Conservation (phyloP, 2,888 invertebrate genomes). For the Diadromus collaris region DNA sequence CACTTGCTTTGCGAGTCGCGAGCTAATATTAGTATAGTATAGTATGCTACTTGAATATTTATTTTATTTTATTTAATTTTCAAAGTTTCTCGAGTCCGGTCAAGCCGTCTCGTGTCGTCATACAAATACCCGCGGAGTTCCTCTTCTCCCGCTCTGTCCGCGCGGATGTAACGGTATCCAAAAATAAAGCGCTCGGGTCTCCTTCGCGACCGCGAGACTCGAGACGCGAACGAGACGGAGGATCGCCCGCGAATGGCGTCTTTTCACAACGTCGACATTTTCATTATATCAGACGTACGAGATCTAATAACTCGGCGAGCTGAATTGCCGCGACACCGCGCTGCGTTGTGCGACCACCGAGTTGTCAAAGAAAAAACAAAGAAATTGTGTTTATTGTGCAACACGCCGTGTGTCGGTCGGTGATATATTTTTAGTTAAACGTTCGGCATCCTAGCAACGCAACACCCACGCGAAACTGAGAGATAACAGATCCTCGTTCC, state of each 20-base stretch:
- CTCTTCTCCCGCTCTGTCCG: constrained; percentile 21
- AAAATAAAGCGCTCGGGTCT: constrained; percentile 54
- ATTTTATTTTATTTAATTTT: neutral
- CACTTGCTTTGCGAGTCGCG: neutral
- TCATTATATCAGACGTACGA: constrained; percentile 32
- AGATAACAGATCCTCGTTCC: constrained; percentile 31
- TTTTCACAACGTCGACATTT: constrained; percentile 44
- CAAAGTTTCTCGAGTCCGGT: neutral
- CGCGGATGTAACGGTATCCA: constrained; percentile 54
- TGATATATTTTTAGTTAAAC: constrained; percentile 35
- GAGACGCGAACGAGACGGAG: constrained; percentile 32
- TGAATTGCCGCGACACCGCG: too few relatives aligned
- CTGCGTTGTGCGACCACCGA: constrained; percentile 15
- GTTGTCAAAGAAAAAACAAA: neutral
- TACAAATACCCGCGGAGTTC: neutral
- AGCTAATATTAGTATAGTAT: neutral
- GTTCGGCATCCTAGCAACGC: constrained; percentile 39
- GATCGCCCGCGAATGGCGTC: constrained; percentile 56
- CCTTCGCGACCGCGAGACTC: constrained; percentile 14
- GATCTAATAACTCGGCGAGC: neutral
- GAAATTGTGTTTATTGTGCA: neutral
- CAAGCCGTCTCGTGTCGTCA: constrained; percentile 2
- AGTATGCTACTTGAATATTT: neutral
- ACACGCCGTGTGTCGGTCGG: neutral
- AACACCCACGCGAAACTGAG: constrained; percentile 54